phyloP scores from a whole-genome alignment of 2,113 vertebrate species.

The Steatornis caripensis region DNA sequence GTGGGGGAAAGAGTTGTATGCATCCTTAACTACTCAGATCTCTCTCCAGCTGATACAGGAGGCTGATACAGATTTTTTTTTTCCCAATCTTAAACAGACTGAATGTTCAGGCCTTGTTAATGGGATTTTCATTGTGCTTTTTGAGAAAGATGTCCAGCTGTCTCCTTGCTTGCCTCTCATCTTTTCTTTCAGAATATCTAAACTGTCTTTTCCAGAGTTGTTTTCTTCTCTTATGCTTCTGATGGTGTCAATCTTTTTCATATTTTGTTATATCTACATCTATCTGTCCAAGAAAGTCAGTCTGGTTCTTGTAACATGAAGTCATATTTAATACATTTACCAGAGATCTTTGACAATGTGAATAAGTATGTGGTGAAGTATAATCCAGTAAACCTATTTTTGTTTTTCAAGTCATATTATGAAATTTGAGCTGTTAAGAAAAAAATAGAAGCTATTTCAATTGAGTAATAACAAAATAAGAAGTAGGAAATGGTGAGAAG shows the following conservation, averaged over 20 bases:
- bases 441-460: neutral
- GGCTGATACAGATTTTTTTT: neutral
- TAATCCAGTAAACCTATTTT: neutral
- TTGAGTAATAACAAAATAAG: neutral
- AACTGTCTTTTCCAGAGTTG: neutral
- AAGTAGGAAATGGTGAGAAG: neutral
- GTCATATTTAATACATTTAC: neutral
- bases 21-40: neutral
- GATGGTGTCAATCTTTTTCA: neutral
- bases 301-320: neutral
- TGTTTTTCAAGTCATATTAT: neutral
- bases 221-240: neutral
- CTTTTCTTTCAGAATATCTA: neutral
- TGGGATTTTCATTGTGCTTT: neutral
- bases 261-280: neutral
- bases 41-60: neutral
- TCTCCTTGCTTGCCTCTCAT: neutral
- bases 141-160: neutral
- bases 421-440: neutral
- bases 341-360: neutral
- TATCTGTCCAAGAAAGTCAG: neutral
- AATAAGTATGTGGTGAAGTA: neutral
- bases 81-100: neutral
- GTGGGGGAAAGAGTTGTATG: neutral
- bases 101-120: neutral